These are phyloP conservation scores for Catharus ustulatus DNA, from an alignment of 2,797 vertebrate genomes.

Conservation along the genomic window DNA sequence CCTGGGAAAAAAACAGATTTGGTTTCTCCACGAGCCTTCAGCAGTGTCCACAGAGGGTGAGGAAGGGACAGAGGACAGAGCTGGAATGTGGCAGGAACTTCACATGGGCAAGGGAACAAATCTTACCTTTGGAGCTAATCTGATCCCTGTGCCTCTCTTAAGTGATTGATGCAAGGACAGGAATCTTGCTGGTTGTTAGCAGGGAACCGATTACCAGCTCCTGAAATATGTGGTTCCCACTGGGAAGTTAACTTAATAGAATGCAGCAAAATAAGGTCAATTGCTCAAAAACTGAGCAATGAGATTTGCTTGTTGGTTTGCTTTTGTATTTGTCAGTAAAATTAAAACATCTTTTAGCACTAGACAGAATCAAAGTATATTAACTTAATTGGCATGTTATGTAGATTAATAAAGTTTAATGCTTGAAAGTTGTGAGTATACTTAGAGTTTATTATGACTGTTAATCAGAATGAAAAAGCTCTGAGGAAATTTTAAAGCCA, in stretches of 20 bases:
- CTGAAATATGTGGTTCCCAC: neutral
- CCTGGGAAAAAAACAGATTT: too few species aligned
- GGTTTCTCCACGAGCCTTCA: too few species aligned
- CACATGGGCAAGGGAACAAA: neutral
- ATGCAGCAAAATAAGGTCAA: neutral
- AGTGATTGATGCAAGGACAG: neutral
- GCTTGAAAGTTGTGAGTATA: constrained; percentile 30
- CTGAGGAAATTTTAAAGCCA: neutral
- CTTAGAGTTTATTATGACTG: constrained; percentile 49
- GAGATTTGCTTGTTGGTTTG: neutral
- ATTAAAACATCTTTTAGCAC: constrained; percentile 37
- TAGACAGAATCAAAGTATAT: neutral
- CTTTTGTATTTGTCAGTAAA: neutral
- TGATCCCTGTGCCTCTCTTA: neutral
- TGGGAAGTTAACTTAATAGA: neutral
- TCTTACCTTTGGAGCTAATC: neutral
- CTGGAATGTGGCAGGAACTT: neutral
- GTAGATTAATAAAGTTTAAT: constrained; percentile 44
- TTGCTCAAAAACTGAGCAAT: neutral
- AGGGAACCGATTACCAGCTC: neutral
- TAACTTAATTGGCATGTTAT: constrained; percentile 52
- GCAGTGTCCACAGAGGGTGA: neutral
- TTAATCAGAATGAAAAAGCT: constrained; percentile 59
- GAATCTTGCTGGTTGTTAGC: neutral
- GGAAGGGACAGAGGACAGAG: neutral